Base-by-base conservation (phyloP, 1,140 invertebrate genomes). In the Ooceraea biroi region DNA sequence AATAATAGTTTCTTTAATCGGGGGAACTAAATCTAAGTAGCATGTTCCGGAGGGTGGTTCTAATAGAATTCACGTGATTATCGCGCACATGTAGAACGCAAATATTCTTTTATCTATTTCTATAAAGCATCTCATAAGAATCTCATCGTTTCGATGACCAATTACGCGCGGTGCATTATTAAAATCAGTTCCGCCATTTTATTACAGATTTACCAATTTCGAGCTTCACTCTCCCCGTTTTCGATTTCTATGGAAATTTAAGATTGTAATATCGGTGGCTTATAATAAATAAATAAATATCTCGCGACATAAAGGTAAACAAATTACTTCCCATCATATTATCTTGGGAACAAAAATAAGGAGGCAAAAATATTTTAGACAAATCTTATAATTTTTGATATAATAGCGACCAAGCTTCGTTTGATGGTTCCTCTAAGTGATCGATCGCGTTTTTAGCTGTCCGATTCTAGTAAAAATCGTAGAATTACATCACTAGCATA, bases 41-140 rank as follows among this genome's bases (percentile, higher is more conserved):
- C 74, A n/a, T 52, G 74, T 41, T 77, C 48, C 19, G 84, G 74
- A 61, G 66, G 82, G 65, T 66, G 72, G 84, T 76, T 90, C 86
- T 93, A 92, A 92, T 91, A 92, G 91, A 92, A 92, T 92, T 91
- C 86, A 71, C 68, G 82, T 91, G 91, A 93, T 93, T 93, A 93
- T 93, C 83, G 72, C 72, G 69, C 61, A 36, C 7, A 36, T 36
- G 61, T 71, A 68, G 77, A 87, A 83, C 82, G 80, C 61, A 83
- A 83, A 71, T 85, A 89, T 68, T 82, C 88, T 74, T 88, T 91
- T 90, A 90, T 68, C 83, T 91, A 88, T 92, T 92, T 91, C 91
- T 92, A 92, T 92, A 92, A 92, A 68, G 30, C 36, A 14, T 72
- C 78, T 86, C 82, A 82, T 85, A 82, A 85, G 71, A 30, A 76